Evolutionary conservation across 2,113 vertebrate genomes (phyloP).

Genomic region (Engraulis encrasicolus): DNA sequence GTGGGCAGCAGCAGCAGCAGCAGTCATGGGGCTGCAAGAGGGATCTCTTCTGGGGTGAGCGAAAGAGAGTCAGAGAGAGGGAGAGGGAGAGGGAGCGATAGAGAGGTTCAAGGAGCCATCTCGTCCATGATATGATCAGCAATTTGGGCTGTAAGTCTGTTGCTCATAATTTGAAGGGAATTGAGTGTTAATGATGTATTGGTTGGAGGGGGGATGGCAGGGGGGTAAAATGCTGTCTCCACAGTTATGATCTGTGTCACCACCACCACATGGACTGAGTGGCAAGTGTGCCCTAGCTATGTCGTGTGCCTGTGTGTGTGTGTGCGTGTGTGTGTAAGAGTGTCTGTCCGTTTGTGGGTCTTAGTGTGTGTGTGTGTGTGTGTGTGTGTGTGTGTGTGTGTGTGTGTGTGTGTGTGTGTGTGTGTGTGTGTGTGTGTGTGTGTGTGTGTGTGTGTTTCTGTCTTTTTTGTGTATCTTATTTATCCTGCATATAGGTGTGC

Average conservation of each 20-base stretch:
- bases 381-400: not conserved
- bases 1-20: too few species aligned
- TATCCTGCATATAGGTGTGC: not conserved
- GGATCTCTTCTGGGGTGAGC: not conserved
- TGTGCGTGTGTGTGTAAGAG: too few species aligned
- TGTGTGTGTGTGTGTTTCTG: constrained; percentile 13
- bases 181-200: constrained; percentile 2
- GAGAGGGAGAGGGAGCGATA: too few species aligned
- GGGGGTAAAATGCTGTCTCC: not conserved
- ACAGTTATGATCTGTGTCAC: not conserved
- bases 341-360: not conserved
- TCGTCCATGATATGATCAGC: constrained; percentile 13
- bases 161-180: constrained; percentile 12
- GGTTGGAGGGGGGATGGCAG: too few species aligned
- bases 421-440: not conserved
- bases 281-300: not conserved
- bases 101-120: not conserved
- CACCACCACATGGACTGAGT: not conserved
- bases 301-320: not conserved
- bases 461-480: constrained; percentile 11
- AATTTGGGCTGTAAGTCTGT: not conserved
- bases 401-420: too few species aligned
- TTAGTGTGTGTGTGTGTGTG: not conserved
- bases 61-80: not conserved
- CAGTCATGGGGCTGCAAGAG: not conserved